phyloP scores from a whole-genome alignment of 2,888 invertebrate genomes.

The Athetis lepigone region DNA sequence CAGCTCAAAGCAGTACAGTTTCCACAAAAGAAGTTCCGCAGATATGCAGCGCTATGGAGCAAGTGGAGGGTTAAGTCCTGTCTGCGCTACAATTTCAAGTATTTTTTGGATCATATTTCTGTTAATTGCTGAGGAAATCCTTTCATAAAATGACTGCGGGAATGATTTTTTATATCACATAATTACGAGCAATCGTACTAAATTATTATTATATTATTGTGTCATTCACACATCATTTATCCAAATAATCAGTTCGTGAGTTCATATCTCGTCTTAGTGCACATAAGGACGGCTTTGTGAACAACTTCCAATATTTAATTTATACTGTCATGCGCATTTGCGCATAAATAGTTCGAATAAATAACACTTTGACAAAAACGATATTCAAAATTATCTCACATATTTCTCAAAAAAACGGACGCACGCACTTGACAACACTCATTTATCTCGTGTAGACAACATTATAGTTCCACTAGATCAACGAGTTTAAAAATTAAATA shows the following conservation, averaged over 20 bases:
- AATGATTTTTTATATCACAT: slow-evolving; percentile 6
- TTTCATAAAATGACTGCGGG: too few species aligned
- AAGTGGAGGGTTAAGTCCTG: too few species aligned
- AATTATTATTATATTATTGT: not conserved
- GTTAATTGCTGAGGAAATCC: too few species aligned
- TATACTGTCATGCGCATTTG: slow-evolving; percentile 23
- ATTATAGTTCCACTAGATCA: slow-evolving; percentile 26
- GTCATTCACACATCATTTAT: slow-evolving; percentile 35
- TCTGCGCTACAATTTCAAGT: not conserved
- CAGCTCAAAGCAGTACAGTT: not conserved
- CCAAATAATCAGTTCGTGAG: slow-evolving; percentile 25
- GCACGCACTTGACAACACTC: slow-evolving; percentile 37
- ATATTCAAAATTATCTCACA: slow-evolving; percentile 37
- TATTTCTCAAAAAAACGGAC: slow-evolving; percentile 30
- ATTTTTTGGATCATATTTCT: too few species aligned
- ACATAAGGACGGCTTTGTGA: slow-evolving; percentile 43
- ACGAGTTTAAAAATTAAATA: not conserved
- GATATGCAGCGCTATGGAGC: too few species aligned
- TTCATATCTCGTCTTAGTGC: slow-evolving; percentile 37
- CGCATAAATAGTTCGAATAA: slow-evolving; percentile 11
- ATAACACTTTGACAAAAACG: slow-evolving; percentile 22
- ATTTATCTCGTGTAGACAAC: slow-evolving; percentile 33
- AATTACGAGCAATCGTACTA: slow-evolving; percentile 2
- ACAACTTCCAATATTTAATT: slow-evolving; percentile 7
- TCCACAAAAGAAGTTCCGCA: not conserved